A percentile compares a stretch with the other conserved stretches of the same genome.
Conservation (phyloP, 2,113 vertebrate genomes). For the Mystacornis crossleyi region DNA sequence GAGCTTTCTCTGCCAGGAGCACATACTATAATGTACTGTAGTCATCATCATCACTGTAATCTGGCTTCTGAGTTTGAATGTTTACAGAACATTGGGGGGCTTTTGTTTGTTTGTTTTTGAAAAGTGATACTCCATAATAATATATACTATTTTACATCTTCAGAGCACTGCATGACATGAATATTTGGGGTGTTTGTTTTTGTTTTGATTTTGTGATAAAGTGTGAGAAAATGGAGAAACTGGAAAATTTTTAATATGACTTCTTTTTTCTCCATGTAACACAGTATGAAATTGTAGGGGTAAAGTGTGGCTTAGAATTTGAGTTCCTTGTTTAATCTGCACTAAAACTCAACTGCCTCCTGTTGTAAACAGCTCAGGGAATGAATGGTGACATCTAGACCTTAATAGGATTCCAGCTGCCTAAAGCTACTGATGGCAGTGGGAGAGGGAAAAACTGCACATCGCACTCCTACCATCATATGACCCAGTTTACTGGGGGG, state of each 20-base stretch:
- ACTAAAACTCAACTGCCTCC: neutral
- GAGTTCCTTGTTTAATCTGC: neutral
- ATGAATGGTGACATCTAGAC: neutral
- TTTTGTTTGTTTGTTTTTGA: conserved; percentile 24
- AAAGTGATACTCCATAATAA: neutral
- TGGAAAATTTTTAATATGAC: neutral
- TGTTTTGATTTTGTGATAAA: neutral
- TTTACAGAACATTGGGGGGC: neutral
- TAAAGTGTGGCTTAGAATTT: neutral
- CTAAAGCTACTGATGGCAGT: neutral
- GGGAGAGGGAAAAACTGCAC: neutral
- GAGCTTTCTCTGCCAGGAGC: neutral
- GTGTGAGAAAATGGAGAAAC: neutral
- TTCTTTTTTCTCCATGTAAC: neutral
- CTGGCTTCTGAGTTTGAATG: conserved; percentile 36
- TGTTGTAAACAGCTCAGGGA: neutral
- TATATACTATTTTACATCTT: conserved; percentile 19
- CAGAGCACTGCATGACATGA: conserved; percentile 21
- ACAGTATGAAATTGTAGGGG: neutral
- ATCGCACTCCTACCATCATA: neutral
- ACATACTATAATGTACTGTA: neutral
- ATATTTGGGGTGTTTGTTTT: conserved; percentile 18
- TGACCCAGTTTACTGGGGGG: neutral
- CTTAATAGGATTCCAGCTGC: neutral
- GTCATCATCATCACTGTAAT: conserved; percentile 23